These are phyloP conservation scores for Drosophila serrata DNA, from an alignment of 1,140 invertebrate species.

Conservation along the genomic window DNA sequence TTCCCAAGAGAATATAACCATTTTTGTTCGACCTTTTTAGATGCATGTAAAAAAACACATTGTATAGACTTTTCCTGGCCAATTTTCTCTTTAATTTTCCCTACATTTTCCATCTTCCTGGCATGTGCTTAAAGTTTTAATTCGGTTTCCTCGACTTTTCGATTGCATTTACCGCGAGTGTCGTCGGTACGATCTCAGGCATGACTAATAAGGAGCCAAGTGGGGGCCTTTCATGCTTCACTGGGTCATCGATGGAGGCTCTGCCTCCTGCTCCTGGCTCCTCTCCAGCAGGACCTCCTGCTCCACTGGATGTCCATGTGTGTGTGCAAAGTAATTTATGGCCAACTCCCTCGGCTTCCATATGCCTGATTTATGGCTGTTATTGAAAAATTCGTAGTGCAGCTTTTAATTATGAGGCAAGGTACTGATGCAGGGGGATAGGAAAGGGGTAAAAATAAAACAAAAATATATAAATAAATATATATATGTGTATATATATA, in stretches of 20 bases:
- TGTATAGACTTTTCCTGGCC: too few species aligned
- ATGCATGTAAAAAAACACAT: background rate
- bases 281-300: background rate
- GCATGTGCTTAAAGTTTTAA: conserved; percentile 4
- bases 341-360: conserved; percentile 77
- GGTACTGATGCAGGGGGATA: conserved; percentile 22
- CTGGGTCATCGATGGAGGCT: conserved; percentile 62
- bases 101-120: background rate
- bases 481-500: background rate
- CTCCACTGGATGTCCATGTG: background rate
- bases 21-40: too few species aligned
- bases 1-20: too few species aligned
- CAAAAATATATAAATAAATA: background rate
- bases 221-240: conserved; percentile 64
- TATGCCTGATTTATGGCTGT: conserved; percentile 84
- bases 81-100: background rate
- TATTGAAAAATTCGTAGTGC: conserved; percentile 84
- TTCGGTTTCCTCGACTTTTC: conserved; percentile 14
- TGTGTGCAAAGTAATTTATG: conserved; percentile 78
- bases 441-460: background rate
- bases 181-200: conserved; percentile 57
- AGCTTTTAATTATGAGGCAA: conserved; percentile 81
- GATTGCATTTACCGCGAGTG: conserved; percentile 52
- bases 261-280: background rate
- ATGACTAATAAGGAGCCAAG: conserved; percentile 71